Base-by-base conservation (phyloP, 2,797 vertebrate genomes). In the Calcarius lapponicus region DNA sequence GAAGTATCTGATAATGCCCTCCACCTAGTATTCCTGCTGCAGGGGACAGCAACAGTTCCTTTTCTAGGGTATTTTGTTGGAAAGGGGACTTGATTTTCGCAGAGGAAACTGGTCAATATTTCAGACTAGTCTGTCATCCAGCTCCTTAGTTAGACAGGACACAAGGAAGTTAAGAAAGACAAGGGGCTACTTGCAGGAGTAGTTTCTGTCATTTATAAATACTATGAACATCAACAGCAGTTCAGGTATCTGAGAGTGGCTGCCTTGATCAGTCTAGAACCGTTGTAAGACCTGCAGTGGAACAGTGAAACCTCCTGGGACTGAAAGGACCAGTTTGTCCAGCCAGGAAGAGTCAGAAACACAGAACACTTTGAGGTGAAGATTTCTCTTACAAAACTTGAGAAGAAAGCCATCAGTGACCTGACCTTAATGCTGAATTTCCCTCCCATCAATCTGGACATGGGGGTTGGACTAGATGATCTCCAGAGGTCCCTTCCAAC, bases 131-230 rank as follows among this genome's bases (percentile, higher is more conserved):
- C 76, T 56, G 43, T 65, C 20, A 83, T 29, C 80, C 80, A 93
- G 80, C 91, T 93, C 83, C 74, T 73, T 45, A 60, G 38, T 61
- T 42, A n/a, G 71, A 42, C 29, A 74, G 67, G 53, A 74, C 50
- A 88, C 48, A 34, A 53, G 31, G 67, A 73, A 78, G 14, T 21
- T 47, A n/a, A 81, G 34, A 61, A 69, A 91, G 50, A 25, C 86
- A 85, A 75, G 47, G 71, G 78, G 67, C 67, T 93, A 57, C 45
- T 70, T 88, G 80, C 26, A 93, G 74, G 81, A 91, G 12, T 24
- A 43, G n/a, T 67, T 88, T 92, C 40, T 86, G 15, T 75, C 17
- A 32, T 76, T 82, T 95, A 93, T 93, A 96, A 96, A 95, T 89
- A 94, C 82, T 80, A 82, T 14, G 17, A 88, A 58, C 64, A 93